Base-by-base conservation (phyloP, 2,888 invertebrate genomes). In the Pterobdella sp. region DNA sequence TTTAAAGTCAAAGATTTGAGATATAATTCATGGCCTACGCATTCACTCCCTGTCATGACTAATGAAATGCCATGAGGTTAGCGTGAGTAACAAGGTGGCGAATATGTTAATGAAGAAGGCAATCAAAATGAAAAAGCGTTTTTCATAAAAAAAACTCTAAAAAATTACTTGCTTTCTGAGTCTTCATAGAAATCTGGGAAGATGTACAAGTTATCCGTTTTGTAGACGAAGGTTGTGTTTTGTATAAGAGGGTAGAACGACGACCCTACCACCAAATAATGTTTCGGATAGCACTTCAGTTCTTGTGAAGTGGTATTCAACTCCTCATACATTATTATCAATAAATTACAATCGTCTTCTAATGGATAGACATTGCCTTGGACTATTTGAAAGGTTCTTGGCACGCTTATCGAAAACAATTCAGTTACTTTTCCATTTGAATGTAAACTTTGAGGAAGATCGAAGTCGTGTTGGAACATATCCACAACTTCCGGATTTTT, bases 131-230 rank as follows among this genome's bases (percentile, higher is more conserved):
- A n/a, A n/a, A n/a, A n/a, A n/a, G n/a, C n/a, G n/a, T n/a, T n/a
- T n/a, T n/a, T n/a, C n/a, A n/a, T n/a, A n/a, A n/a, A n/a, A n/a
- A n/a, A n/a, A n/a, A n/a, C n/a, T n/a, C n/a, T n/a, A n/a, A n/a
- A n/a, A n/a, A n/a, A n/a, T n/a, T n/a, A 42, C 42, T 56, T 56
- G 60, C 60, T 3, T 56, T 56, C 26, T 56, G n/a, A 18, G 7
- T 56, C 60, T 56, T 56, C 60, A 26, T 22, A 18, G 60, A 56
- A 22, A 26, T 56, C 60, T 14, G 60, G 60, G n/a, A 56, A 56
- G n/a, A 56, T 3, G 60, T 56, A 56, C 26, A 56, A 22, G n/a
- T 56, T 56, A 14, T 22, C 10, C 26, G 60, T 26, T n/a, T 56
- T 56, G 60, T 3, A 14, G n/a, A 56, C 4, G 3, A 56, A 3